Base-by-base conservation (phyloP, 2,888 invertebrate species). In the Limnephilus marmoratus region DNA sequence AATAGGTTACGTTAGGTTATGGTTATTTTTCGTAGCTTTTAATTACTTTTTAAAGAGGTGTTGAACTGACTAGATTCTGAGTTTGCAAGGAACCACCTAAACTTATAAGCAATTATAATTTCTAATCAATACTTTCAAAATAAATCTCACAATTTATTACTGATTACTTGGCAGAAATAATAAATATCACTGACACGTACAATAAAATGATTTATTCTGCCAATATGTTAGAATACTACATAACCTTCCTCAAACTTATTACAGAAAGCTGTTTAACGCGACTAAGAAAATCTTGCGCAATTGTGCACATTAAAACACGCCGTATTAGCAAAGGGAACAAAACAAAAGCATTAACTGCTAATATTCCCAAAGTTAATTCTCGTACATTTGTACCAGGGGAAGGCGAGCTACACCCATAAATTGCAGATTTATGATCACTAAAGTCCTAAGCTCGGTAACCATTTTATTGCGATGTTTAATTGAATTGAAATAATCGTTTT, bases 391-490 rank as follows among this genome's bases (percentile, higher is more conserved):
- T 68, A 68, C 68, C 5, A n/a, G 68, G 68, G 68, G 9, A 24
- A 24, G n/a, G 24, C 68, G 9, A 24, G 9, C 83, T 37, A 18
- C 11, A 34, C 37, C 37, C 37, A 24, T 37, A 83, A 83, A 83
- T 37, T 31, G 83, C 34, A 37, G 83, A 83, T 83, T 31, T 83
- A 83, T 34, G 83, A 83, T 34, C 83, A 83, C 34, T 45, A 49
- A 45, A 45, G 45, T 41, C 29, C 49, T 29, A 29, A 86, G 85
- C 18, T 41, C 41, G 41, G 85, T 86, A 41, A 45, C 41, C 85
- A 86, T 86, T 86, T 86, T 49, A 86, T 86, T 45, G 85, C 85
- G 12, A n/a, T 86, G 85, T 37, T 86, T 86, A 86, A 86, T 86
- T 86, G 85, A 86, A 49, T 86, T 15, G 85, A 86, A 86, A 86